These are phyloP conservation scores for Lithophane semibrunnea DNA, from an alignment of 2,888 invertebrate genomes.

Conservation along the genomic window DNA sequence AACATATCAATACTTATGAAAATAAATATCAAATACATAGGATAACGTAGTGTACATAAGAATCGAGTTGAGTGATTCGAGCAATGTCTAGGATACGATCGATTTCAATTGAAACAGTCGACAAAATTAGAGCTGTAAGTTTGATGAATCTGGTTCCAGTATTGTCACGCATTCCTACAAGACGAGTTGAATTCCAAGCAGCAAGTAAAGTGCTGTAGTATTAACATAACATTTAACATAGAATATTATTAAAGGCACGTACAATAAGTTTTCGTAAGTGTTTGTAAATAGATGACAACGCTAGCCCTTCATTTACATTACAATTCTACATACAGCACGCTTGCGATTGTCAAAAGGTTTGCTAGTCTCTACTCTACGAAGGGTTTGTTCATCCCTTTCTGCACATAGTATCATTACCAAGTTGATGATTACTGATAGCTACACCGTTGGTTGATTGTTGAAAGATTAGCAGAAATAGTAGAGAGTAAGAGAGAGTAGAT, in stretches of 20 bases:
- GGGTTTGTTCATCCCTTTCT: not conserved
- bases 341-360: slow-evolving; percentile 35
- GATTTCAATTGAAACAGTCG: not conserved
- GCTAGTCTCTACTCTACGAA: not conserved
- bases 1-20: too few species aligned
- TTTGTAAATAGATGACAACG: slow-evolving; percentile 48
- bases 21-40: too few species aligned
- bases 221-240: slow-evolving; percentile 35
- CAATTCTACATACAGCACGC: slow-evolving; percentile 15
- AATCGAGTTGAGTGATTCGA: too few species aligned
- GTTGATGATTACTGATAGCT: not conserved
- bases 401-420: not conserved
- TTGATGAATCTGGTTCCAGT: not conserved
- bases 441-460: not conserved
- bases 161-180: slow-evolving; percentile 31
- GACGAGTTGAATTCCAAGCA: slow-evolving; percentile 43
- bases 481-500: not conserved
- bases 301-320: slow-evolving; percentile 40
- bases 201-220: slow-evolving; percentile 18
- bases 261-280: slow-evolving; percentile 55
- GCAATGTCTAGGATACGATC: too few species aligned
- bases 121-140: not conserved
- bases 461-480: not conserved
- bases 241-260: slow-evolving; percentile 52
- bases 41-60: too few species aligned